Evolutionary conservation across 2,113 vertebrate genomes (phyloP).

Genomic region (Hippocampus comes): DNA sequence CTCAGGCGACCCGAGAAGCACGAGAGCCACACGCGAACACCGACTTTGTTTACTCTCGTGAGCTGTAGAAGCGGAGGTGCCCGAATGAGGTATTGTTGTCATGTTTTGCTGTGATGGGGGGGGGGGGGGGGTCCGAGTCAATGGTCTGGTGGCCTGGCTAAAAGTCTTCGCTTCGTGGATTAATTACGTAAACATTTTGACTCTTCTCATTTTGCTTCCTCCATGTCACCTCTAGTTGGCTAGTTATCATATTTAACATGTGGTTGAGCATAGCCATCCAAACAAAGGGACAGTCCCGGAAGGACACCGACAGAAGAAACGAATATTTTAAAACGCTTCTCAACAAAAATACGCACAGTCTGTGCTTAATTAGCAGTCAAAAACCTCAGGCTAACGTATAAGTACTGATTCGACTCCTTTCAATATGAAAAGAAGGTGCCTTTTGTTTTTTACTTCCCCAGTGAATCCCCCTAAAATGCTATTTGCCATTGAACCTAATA

Average conservation of each 20-base stretch:
- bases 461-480: not conserved
- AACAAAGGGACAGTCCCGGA: conserved; percentile 48
- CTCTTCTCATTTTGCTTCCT: not conserved
- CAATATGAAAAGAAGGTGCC: too few species aligned
- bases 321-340: not conserved
- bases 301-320: not conserved
- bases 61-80: conserved; percentile 74
- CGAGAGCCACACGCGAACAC: not conserved
- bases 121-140: conserved; percentile 49
- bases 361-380: not conserved
- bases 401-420: too few species aligned
- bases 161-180: conserved; percentile 10
- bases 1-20: conserved; percentile 3
- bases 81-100: conserved; percentile 85
- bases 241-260: not conserved
- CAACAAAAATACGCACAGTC: not conserved
- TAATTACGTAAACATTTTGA: not conserved
- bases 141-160: conserved; percentile 34
- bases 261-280: not conserved
- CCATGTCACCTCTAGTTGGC: not conserved
- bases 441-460: too few species aligned
- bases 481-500: not conserved
- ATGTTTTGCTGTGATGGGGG: conserved; percentile 44
- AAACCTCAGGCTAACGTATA: not conserved
- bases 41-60: conserved; percentile 67